These are phyloP conservation scores for Galerucella nymphaeae DNA, from an alignment of 2,888 invertebrate species.

Conservation along the genomic window DNA sequence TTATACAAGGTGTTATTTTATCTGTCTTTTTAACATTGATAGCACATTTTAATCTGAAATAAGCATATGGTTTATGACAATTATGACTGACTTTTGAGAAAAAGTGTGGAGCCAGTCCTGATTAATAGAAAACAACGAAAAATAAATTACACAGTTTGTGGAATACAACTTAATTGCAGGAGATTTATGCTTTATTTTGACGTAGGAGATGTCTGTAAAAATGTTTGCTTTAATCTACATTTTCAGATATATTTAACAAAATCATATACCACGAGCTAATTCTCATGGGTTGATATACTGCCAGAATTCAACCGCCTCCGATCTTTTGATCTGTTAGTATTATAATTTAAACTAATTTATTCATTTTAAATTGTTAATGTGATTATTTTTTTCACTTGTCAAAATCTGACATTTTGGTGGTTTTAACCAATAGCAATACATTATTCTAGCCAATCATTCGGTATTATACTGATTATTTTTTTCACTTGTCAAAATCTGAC, in stretches of 20 bases:
- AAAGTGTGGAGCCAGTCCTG: constrained; percentile 36
- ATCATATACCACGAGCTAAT: constrained; percentile 40
- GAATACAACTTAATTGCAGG: constrained; percentile 38
- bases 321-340: constrained; percentile 22
- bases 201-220: constrained; percentile 57
- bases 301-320: constrained; percentile 36
- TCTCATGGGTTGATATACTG: constrained; percentile 43
- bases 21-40: no score
- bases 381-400: no score
- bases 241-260: constrained; percentile 47
- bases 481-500: no score
- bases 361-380: not conserved
- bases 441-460: no score
- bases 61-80: no score
- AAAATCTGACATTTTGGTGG: no score
- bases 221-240: constrained; percentile 48
- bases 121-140: constrained; percentile 53
- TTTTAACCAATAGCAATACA: no score
- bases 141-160: constrained; percentile 53
- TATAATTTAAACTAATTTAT: constrained; percentile 3
- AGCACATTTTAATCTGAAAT: no score
- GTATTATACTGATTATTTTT: no score
- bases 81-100: no score
- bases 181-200: constrained; percentile 57
- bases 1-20: no score